Base-by-base conservation (phyloP, 2,888 invertebrate species). In the Drosophila acutilabella region DNA sequence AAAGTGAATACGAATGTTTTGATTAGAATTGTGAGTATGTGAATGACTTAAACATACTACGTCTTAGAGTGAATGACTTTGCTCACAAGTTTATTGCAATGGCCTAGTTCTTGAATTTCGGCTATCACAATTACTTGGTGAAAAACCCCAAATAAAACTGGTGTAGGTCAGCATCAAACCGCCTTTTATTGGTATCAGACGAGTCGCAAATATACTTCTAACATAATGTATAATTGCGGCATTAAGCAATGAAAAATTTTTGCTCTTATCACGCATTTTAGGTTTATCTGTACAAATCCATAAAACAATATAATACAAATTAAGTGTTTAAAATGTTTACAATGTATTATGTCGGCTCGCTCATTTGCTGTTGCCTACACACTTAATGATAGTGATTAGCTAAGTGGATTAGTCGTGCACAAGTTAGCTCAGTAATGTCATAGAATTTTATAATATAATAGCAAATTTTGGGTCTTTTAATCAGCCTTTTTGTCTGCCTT, bases 121-220 rank as follows among this genome's bases (percentile, higher is more conserved):
- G 42, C 45, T 41, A 44, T 47, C 47, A 64, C 23, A 58, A 42
- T 58, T 59, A 68, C 30, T 48, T 20, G 30, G 26, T 48, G 41
- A 65, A 62, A 33, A 48, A 60, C 20, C n/a, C 64, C 36, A 66
- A 60, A 23, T 51, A 18, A 30, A 78, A 64, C 79, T 88, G 72
- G 70, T 36, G 65, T 88, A 81, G 81, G 81, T 81, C 81, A 81
- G 88, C 86, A 57, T 71, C 80, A 53, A 81, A 81, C 48, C 53
- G 58, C 60, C 68, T 65, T 65, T 14, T 30, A 42, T 50, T 62
- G 59, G 57, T 73, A 83, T 77, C 65, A 65, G 44, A 6, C 45
- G 14, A 26, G 10, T 16, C 18, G 30, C 18, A 42, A 33, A 42
- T 13, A 53, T 11, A 53, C 26, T 0, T 38, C 26, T 23, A n/a